Evolutionary conservation across 1,140 invertebrate genomes (phyloP), one percentile per base, ranked within the genome.

Genomic region (Pinna nobilis): DNA sequence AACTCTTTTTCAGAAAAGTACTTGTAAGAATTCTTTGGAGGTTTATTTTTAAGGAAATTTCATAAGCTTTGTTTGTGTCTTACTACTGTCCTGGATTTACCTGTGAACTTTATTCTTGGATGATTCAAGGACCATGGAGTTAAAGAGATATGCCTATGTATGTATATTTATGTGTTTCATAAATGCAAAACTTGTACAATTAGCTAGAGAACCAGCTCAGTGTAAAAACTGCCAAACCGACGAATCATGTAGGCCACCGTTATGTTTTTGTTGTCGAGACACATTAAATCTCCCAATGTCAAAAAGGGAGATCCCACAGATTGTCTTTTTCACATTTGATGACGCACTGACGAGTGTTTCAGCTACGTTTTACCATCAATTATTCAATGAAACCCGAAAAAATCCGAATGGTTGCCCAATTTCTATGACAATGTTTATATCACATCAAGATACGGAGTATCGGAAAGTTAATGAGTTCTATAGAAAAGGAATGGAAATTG

Each of bases 371-470:
- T 86, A 83, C 63, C 18, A 68, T 9, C 57, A 76, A 18, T 61
- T 86, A 11, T 85, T 86, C 57, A 63, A 74, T 20, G 20, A 37
- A 32, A 71, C 93, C 11, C 90, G 92, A 11, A 92, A 91, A 63
- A 96, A 96, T 90, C 94, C 95, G 1, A 96, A 96, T 81, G 94
- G 93, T 0, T 96, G 95, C 88, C 92, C 94, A 0, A 93, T 95
- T 28, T 92, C 91, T 49, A 94, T 92, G 0, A 96, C 95, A 0
- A 95, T 96, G 83, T 97, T 94, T 80, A 90, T 96, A 1, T 94
- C 94, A 20, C 94, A 96, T 89, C 92, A 94, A 6, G 84, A 94
- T 81, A 96, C 95, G 0, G 94, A 95, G 87, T 96, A 96, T 86
- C 91, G 92, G 73, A 92, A 95, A 76, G 94, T 95, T 1, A 94